A percentile compares a stretch with the other conserved stretches of the same genome.
phyloP scores from a whole-genome alignment of 2,888 invertebrate genomes.

The Andrena bucephala region DNA sequence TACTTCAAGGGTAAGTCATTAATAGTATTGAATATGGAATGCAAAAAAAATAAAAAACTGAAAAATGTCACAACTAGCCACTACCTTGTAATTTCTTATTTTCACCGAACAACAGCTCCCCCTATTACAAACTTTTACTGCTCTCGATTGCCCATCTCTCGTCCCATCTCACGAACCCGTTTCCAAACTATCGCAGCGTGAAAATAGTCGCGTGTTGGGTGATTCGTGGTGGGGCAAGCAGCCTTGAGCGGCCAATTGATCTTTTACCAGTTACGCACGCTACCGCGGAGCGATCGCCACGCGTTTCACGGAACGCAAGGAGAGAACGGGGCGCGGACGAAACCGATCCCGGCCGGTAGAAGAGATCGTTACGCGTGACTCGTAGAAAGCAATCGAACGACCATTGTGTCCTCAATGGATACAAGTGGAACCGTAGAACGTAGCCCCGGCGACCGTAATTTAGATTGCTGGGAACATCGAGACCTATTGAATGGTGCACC shows the following conservation, averaged over 20 bases:
- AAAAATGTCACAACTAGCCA: too few relatives aligned
- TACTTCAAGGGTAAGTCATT: too few relatives aligned
- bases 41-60: too few relatives aligned
- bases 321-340: constrained; percentile 29
- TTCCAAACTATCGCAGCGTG: too few relatives aligned
- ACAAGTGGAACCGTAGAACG: constrained; percentile 41
- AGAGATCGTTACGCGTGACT: constrained; percentile 54
- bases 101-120: too few relatives aligned
- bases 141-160: too few relatives aligned
- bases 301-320: constrained; percentile 25
- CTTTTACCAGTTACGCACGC: neutral
- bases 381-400: constrained; percentile 54
- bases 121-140: too few relatives aligned
- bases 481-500: constrained; percentile 25
- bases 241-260: constrained; percentile 5
- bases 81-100: too few relatives aligned
- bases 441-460: constrained; percentile 38
- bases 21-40: too few relatives aligned
- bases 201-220: neutral
- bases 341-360: constrained; percentile 45
- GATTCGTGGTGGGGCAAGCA: neutral
- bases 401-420: constrained; percentile 52
- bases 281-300: constrained; percentile 7
- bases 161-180: too few relatives aligned
- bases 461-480: constrained; percentile 49